Evolutionary conservation across 2,888 invertebrate genomes (phyloP), one percentile per base, ranked within the genome.

Genomic region (Sarcophaga carnaria): DNA sequence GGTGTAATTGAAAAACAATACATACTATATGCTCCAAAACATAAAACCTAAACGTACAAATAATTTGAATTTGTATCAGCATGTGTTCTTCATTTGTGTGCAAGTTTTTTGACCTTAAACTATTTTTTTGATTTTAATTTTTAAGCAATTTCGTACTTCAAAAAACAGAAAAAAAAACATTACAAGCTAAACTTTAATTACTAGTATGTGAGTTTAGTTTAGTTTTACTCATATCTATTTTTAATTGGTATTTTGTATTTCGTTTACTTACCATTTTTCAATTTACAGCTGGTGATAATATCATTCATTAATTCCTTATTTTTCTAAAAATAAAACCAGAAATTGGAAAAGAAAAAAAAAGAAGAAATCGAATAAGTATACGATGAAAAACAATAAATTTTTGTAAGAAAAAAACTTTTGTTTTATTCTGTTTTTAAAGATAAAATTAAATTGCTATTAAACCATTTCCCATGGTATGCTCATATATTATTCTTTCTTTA

Each of bases 251-350:
- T 17, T 77, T 45, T 60, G 37, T 67, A 62, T 45, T 60, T 20
- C 20, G 6, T 11, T 8, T 79, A 94, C 95, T 95, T 92, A 95
- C 96, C 95, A 94, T 95, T 95, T 94, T 95, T 95, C 88, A 95
- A 93, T 93, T 95, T 95, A 92, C 95, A 95, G 92, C 94, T 95
- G 87, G 95, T 94, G 75, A 96, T 94, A 89, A 96, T 94, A 90
- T 96, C 96, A 93, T 95, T 96, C 96, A 96, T 96, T 91, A 96
- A 94, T 92, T 96, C 96, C 93, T 96, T 96, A 93, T 96, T 96
- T 94, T 96, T 96, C 96, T 96, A 95, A 87, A 96, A 96, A 92
- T 90, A 92, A 91, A 91, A 66, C 10, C n/a, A 45, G 17, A 81
- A 80, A 83, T 37, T 37, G 37, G 8, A 80, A 71, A 80, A 88